Evolutionary conservation across 1,140 invertebrate species (phyloP).

Genomic region (Panagrolaimus sp.): DNA sequence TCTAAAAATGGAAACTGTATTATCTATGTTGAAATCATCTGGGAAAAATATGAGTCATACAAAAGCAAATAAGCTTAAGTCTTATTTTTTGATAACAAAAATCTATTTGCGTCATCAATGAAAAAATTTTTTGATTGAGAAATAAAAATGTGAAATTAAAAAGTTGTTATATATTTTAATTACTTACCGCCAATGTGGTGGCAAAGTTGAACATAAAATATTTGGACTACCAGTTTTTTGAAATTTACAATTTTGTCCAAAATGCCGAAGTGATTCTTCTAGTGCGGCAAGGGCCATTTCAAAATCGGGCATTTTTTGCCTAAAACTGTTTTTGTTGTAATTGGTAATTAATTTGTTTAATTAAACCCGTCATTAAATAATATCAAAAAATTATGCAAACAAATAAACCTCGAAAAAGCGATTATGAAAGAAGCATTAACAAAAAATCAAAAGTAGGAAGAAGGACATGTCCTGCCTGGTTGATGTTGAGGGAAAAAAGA

Average conservation of each 20-base stretch:
- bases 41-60: neutral
- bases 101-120: neutral
- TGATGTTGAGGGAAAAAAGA: no score
- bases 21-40: neutral
- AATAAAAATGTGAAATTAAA: conserved; percentile 17
- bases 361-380: no score
- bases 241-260: conserved; percentile 35
- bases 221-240: conserved; percentile 33
- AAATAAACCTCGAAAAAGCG: no score
- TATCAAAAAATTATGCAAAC: no score
- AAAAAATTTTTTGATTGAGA: conserved; percentile 13
- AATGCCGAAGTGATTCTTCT: conserved; percentile 33
- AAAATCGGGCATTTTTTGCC: neutral
- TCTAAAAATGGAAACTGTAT: conserved; percentile 28
- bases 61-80: neutral
- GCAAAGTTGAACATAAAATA: conserved; percentile 41
- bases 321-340: no score
- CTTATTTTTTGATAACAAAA: no score
- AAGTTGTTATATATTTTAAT: neutral
- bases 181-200: conserved; percentile 40
- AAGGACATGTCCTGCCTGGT: no score
- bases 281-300: conserved; percentile 27
- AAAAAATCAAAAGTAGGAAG: no score
- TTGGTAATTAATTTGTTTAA: no score
- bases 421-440: no score